Conservation (phyloP, 2,888 invertebrate genomes). For the Chymomyza amoena region DNA sequence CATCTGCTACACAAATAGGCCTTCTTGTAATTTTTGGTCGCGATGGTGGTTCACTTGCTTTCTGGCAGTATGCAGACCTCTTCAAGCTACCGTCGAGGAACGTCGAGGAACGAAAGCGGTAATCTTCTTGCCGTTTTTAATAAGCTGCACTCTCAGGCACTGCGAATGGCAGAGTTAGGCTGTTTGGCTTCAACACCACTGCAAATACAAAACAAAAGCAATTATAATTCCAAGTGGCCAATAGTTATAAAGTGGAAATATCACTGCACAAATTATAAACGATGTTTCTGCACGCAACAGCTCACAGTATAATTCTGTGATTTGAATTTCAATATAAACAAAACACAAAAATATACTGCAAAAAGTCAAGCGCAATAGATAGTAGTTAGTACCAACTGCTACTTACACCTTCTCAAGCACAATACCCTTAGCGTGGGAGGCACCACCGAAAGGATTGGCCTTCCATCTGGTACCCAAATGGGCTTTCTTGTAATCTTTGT, state of each 20-base stretch:
- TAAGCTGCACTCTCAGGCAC: too few species aligned
- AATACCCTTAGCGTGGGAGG: constrained; percentile 99
- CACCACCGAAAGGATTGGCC: constrained; percentile 99
- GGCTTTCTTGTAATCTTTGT: constrained; percentile 99
- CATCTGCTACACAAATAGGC: too few species aligned
- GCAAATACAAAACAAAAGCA: constrained; percentile 40
- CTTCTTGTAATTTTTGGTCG: too few species aligned
- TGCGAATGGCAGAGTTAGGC: constrained; percentile 99
- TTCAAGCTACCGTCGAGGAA: too few species aligned
- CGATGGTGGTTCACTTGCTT: too few species aligned
- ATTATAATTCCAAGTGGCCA: too few species aligned
- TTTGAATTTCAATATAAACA: constrained; percentile 82
- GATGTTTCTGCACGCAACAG: constrained; percentile 70
- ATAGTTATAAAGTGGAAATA: too few species aligned
- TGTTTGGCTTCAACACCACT: constrained; percentile 99
- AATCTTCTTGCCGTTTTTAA: too few species aligned
- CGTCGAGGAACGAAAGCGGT: too few species aligned
- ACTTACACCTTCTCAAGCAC: constrained; percentile 99
- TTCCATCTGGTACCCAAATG: constrained; percentile 99
- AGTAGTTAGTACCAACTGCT: constrained; percentile 41
- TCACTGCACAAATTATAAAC: neutral
- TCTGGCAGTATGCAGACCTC: too few species aligned
- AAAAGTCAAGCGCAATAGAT: constrained; percentile 60
- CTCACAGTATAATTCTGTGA: constrained; percentile 94
- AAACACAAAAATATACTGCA: constrained; percentile 87